These are phyloP conservation scores for Scytalopus superciliaris DNA, from an alignment of 2,113 vertebrate genomes.

Conservation along the genomic window DNA sequence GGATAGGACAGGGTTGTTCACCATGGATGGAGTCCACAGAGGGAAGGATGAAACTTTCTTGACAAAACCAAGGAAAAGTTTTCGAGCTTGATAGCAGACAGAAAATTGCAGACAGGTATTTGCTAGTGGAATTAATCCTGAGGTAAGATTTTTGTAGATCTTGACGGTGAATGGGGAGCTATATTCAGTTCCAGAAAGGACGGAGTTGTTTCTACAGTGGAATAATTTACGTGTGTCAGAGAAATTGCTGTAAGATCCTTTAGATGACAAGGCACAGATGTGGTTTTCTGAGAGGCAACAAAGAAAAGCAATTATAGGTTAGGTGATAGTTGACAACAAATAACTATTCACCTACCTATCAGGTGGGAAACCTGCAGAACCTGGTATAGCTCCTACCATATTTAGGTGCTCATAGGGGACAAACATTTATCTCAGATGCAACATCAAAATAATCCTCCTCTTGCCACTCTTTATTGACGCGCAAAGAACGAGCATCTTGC, in stretches of 20 bases:
- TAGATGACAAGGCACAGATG: background rate
- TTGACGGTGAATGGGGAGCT: background rate
- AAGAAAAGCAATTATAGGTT: background rate
- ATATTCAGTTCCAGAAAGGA: background rate
- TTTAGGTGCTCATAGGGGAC: background rate
- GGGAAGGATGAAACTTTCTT: background rate
- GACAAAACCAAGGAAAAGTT: background rate
- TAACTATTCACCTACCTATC: background rate
- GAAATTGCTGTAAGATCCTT: background rate
- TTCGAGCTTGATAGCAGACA: background rate
- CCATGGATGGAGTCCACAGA: background rate
- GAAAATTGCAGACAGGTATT: background rate
- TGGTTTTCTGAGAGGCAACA: background rate
- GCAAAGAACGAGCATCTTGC: background rate
- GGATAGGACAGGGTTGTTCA: background rate
- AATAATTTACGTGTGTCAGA: background rate
- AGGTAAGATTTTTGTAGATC: background rate
- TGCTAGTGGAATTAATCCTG: background rate
- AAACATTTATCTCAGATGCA: background rate
- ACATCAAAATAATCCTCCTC: background rate
- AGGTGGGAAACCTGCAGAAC: background rate
- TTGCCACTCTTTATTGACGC: background rate
- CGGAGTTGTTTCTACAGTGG: background rate
- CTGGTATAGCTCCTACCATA: background rate
- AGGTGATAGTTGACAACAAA: background rate